Evolutionary conservation across 2,113 vertebrate species (phyloP).

Genomic region (Eclectus roratus): DNA sequence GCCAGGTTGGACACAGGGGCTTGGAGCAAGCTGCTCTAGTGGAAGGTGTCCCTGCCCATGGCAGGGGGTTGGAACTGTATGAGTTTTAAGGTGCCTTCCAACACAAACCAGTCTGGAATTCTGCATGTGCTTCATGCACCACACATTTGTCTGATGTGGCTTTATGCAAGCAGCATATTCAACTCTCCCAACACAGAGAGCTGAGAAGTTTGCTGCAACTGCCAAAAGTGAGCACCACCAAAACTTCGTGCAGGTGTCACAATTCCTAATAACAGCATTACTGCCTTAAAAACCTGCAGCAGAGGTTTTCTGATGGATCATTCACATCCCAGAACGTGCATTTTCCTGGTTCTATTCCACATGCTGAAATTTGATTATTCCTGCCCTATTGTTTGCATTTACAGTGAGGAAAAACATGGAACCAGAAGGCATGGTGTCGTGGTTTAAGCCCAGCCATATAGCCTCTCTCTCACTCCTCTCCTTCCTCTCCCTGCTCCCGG

Average conservation of each 20-base stretch:
- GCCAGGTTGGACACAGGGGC: no score
- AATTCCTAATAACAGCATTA: not conserved
- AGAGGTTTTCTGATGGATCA: not conserved
- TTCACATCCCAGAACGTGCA: not conserved
- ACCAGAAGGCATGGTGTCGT: not conserved
- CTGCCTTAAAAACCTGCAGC: not conserved
- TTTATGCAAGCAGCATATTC: not conserved
- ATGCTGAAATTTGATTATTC: not conserved
- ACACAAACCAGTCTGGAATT: not conserved
- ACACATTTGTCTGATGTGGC: rapidly evolving
- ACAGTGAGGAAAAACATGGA: not conserved
- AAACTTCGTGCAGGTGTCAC: rapidly evolving
- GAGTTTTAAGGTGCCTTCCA: not conserved
- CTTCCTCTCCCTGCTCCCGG: no score
- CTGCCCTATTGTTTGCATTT: not conserved
- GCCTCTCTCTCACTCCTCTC: no score
- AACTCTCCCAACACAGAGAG: not conserved
- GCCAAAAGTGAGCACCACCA: not conserved
- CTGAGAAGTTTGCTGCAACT: not conserved
- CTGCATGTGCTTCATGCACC: rapidly evolving
- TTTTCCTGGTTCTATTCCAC: not conserved
- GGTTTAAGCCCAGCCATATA: no score
- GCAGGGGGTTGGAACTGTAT: no score
- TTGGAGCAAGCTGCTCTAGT: no score
- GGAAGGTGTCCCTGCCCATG: no score